Evolutionary conservation across 2,888 invertebrate species (phyloP).

Genomic region (Junonia oenone): DNA sequence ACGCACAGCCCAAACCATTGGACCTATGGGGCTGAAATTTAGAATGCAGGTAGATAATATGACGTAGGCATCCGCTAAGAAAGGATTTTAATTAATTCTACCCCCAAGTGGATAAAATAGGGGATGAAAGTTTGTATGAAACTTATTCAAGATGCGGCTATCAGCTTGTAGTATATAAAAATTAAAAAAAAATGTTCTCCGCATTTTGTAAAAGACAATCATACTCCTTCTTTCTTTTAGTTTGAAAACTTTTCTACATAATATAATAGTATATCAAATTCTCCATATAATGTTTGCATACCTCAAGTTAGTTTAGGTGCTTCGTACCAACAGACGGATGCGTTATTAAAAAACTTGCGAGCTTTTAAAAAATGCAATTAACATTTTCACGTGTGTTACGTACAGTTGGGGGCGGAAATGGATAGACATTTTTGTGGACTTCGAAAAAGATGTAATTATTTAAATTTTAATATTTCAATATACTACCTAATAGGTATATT

Average conservation of each 20-base stretch:
- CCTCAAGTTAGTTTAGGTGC: conserved; percentile 26
- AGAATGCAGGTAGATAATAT: no score
- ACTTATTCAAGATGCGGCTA: no score
- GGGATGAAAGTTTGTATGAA: no score
- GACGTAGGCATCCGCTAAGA: background rate
- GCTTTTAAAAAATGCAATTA: conserved; percentile 40
- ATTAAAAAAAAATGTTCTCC: no score
- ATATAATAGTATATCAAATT: background rate
- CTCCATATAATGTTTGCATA: conserved; percentile 11
- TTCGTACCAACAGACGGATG: conserved; percentile 28
- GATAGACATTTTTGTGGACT: background rate
- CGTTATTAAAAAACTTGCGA: conserved; percentile 54
- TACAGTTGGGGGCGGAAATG: conserved; percentile 11
- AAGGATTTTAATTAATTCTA: background rate
- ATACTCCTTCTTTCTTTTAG: no score
- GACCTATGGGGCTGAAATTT: no score
- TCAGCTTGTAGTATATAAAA: no score
- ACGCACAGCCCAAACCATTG: no score
- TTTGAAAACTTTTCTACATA: background rate
- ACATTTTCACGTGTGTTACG: conserved; percentile 29
- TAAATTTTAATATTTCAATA: no score
- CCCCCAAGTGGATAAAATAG: no score
- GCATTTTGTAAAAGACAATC: no score
- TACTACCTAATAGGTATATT: no score
- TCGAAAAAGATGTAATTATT: background rate